Evolutionary conservation across 2,797 vertebrate genomes (phyloP).

Genomic region (Sebastes hubbsi): DNA sequence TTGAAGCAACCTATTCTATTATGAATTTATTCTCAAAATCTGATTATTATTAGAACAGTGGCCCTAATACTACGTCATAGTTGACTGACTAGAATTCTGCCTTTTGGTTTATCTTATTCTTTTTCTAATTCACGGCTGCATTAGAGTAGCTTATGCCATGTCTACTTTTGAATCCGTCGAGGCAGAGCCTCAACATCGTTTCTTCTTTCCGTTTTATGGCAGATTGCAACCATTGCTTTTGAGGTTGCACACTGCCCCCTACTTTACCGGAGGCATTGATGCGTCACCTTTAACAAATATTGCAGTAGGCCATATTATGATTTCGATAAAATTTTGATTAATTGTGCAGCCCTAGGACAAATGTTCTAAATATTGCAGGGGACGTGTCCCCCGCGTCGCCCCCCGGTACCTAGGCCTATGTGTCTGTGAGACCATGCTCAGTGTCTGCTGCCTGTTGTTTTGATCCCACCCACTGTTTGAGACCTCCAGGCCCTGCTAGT

Average conservation of each 20-base stretch:
- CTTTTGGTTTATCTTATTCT: not conserved
- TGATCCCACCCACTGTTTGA: slow-evolving; percentile 74
- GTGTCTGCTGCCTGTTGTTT: slow-evolving; percentile 74
- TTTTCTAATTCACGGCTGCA: not conserved
- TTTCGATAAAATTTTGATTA: too few species aligned
- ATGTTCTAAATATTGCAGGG: too few species aligned
- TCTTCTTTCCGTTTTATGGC: too few species aligned
- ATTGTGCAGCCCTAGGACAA: too few species aligned
- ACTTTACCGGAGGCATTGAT: not conserved
- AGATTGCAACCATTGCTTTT: not conserved
- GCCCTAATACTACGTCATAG: not conserved
- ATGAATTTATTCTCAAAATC: too few species aligned
- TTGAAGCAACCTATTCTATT: not conserved
- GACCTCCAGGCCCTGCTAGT: slow-evolving; percentile 62
- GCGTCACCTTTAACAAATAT: not conserved
- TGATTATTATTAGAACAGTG: not conserved
- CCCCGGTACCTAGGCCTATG: not conserved
- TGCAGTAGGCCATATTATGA: too few species aligned
- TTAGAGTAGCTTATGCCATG: not conserved
- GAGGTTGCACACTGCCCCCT: not conserved
- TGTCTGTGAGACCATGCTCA: slow-evolving; percentile 49
- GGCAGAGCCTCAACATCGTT: not conserved
- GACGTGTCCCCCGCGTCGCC: not conserved
- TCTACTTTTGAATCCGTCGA: not conserved
- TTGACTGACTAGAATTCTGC: not conserved